Percentiles rank a stretch among this genome's conserved stretches.
Conservation (phyloP, 2,888 invertebrate genomes). For the Cistogaster globosa region DNA sequence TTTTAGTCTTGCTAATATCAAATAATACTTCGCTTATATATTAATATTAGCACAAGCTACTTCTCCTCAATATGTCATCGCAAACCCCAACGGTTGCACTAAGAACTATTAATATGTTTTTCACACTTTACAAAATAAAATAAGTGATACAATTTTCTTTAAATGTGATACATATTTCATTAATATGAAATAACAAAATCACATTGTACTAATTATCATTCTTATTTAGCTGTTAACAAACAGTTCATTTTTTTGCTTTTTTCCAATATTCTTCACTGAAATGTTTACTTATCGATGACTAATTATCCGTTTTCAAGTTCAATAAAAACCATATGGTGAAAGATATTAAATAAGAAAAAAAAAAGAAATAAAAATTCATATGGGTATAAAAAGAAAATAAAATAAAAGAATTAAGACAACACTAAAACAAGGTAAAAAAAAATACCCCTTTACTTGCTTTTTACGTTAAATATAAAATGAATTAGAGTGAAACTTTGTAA, state of each 20-base stretch:
- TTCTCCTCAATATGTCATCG: too few species aligned
- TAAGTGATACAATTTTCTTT: too few species aligned
- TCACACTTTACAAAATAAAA: too few species aligned
- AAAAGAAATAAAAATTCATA: constrained; percentile 4
- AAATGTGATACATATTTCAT: too few species aligned
- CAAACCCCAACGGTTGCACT: too few species aligned
- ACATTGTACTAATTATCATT: too few species aligned
- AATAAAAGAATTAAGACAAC: background rate
- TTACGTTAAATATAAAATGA: constrained; percentile 9
- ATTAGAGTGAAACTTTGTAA: background rate
- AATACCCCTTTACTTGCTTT: constrained; percentile 7
- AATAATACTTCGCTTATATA: too few species aligned
- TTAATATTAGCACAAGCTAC: too few species aligned
- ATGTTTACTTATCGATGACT: constrained; percentile 61
- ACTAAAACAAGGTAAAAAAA: background rate
- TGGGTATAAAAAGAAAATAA: background rate
- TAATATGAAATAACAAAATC: too few species aligned
- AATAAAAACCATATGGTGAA: constrained; percentile 63
- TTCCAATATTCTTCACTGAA: background rate
- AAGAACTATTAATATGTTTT: too few species aligned
- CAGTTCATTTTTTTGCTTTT: background rate
- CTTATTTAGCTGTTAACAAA: background rate
- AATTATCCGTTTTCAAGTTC: constrained; percentile 68
- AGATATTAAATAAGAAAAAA: constrained; percentile 18
- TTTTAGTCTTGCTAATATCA: too few species aligned